phyloP scores from a whole-genome alignment of 2,113 vertebrate species.

The Protobothrops mucrosquamatus region DNA sequence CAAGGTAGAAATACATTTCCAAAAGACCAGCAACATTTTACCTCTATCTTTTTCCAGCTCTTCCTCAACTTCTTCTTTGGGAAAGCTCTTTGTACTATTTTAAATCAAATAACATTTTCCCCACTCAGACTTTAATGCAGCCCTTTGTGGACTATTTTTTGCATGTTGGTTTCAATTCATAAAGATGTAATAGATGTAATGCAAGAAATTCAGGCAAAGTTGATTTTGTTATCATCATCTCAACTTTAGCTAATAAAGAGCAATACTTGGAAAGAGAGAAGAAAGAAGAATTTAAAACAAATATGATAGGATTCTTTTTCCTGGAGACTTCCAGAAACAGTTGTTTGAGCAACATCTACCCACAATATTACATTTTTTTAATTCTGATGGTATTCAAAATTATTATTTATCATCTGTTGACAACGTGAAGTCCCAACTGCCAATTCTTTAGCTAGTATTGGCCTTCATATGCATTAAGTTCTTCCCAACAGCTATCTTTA shows the following conservation, averaged over 20 bases:
- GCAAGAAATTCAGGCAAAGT: constrained; percentile 18
- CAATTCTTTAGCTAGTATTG: neutral
- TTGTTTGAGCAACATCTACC: neutral
- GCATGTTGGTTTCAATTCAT: constrained; percentile 45
- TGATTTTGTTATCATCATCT: neutral
- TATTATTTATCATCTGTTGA: neutral
- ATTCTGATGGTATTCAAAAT: neutral
- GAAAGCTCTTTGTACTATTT: constrained; percentile 17
- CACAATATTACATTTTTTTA: neutral
- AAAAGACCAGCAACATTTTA: constrained; percentile 13
- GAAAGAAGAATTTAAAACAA: neutral
- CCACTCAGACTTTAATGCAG: constrained; percentile 27
- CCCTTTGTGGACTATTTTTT: constrained; percentile 35
- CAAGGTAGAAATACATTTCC: constrained; percentile 2
- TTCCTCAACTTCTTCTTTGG: neutral
- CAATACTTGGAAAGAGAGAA: constrained; percentile 15
- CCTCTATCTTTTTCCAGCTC: neutral
- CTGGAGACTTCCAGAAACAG: neutral
- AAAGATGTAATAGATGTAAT: constrained; percentile 32
- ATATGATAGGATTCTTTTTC: neutral
- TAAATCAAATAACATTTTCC: constrained; percentile 34
- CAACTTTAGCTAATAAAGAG: neutral
- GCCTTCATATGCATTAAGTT: neutral
- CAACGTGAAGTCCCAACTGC: neutral
- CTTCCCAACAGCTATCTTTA: neutral